Percentiles rank a stretch among this genome's conserved stretches.
phyloP scores from a whole-genome alignment of 2,113 vertebrate species.

The Globicephala melas region DNA sequence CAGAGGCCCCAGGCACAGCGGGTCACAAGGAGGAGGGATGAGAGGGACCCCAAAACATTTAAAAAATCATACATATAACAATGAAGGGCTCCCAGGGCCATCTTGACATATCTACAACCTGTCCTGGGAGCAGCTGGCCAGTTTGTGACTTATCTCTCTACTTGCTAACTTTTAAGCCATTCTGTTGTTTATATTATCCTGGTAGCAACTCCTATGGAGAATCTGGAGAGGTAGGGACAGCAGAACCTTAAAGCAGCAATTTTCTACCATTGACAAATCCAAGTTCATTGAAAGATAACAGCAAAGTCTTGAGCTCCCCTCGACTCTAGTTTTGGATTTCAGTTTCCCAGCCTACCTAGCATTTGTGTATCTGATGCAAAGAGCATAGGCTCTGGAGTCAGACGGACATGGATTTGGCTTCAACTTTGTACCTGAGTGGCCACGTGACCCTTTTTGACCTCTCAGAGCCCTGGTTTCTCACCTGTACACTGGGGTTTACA shows the following conservation, averaged over 20 bases:
- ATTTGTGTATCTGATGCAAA: neutral
- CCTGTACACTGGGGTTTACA: neutral
- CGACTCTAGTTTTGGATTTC: neutral
- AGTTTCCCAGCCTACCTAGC: neutral
- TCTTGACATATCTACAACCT: neutral
- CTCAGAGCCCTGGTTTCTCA: neutral
- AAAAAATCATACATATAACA: neutral
- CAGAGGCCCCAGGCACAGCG: fast-evolving
- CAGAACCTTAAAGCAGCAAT: neutral
- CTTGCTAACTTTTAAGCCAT: neutral
- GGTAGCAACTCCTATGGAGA: neutral
- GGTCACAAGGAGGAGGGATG: neutral
- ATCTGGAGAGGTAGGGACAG: neutral
- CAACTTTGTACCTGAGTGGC: neutral
- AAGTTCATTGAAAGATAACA: neutral
- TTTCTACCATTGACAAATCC: neutral
- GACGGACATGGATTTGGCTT: neutral
- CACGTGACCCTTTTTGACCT: neutral
- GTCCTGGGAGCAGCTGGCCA: neutral
- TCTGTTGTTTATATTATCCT: neutral
- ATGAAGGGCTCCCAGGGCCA: neutral
- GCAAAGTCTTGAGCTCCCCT: neutral
- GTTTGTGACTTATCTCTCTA: neutral
- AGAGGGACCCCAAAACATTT: neutral
- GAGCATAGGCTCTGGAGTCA: fast-evolving